These are phyloP conservation scores for Tapirus terrestris DNA, from an alignment of 2,113 vertebrate species.

Conservation along the genomic window DNA sequence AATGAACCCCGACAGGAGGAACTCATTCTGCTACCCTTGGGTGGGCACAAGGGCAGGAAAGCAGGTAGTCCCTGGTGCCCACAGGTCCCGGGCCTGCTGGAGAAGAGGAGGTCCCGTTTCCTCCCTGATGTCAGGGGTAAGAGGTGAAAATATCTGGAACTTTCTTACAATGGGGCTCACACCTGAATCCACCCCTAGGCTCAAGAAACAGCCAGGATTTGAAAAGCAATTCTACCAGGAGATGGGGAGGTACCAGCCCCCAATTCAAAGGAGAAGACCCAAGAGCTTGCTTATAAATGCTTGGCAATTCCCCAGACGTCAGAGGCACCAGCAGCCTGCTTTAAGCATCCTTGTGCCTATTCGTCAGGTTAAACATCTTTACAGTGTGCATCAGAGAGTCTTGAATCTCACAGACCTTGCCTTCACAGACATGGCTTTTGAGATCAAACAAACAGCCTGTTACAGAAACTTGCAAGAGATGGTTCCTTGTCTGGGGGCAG, in stretches of 20 bases:
- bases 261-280: background rate
- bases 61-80: background rate
- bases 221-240: background rate
- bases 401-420: background rate
- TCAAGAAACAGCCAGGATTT: background rate
- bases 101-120: background rate
- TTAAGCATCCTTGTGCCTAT: background rate
- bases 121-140: background rate
- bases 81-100: fast-evolving
- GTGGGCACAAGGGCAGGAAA: background rate
- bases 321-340: background rate
- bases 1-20: conserved; percentile 8
- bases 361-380: background rate
- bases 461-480: background rate
- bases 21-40: background rate
- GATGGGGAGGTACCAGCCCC: background rate
- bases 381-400: background rate
- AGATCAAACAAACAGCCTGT: background rate
- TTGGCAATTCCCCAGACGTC: background rate
- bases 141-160: background rate
- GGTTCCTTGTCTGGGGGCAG: background rate
- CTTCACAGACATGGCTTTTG: background rate
- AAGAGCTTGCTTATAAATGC: fast-evolving
- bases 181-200: background rate
- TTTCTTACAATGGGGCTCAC: background rate